Conservation (phyloP, 1,140 invertebrate species). For the Amphibalanus amphitrite region DNA sequence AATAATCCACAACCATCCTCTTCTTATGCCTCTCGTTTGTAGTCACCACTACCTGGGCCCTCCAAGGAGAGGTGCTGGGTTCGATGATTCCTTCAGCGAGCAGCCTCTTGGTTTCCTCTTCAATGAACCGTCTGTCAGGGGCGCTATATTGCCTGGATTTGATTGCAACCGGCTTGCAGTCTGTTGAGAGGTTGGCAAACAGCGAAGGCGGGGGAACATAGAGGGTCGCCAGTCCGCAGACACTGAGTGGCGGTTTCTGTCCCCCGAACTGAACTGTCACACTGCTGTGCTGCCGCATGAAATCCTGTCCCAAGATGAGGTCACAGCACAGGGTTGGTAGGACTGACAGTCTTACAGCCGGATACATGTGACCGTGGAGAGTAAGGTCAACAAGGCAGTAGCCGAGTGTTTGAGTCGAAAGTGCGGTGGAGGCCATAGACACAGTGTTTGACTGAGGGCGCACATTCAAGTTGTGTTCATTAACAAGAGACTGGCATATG, state of each 20-base stretch:
- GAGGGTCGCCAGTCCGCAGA: neutral
- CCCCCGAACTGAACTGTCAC: neutral
- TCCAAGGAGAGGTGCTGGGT: neutral
- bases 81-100: neutral
- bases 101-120: neutral
- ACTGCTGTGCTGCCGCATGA: neutral
- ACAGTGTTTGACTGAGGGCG: neutral
- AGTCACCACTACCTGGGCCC: neutral
- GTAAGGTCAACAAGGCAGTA: neutral
- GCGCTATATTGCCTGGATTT: neutral
- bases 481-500: neutral
- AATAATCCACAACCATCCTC: neutral
- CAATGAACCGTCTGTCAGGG: neutral
- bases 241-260: neutral
- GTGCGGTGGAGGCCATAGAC: neutral
- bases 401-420: neutral
- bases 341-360: neutral
- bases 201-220: neutral
- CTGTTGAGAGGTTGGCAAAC: neutral
- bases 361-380: neutral
- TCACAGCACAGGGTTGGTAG: neutral
- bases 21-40: neutral
- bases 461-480: neutral
- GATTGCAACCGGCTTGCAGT: neutral
- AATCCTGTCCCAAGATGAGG: neutral